Base-by-base conservation (phyloP, 2,113 vertebrate species). In the Theristicus caerulescens region DNA sequence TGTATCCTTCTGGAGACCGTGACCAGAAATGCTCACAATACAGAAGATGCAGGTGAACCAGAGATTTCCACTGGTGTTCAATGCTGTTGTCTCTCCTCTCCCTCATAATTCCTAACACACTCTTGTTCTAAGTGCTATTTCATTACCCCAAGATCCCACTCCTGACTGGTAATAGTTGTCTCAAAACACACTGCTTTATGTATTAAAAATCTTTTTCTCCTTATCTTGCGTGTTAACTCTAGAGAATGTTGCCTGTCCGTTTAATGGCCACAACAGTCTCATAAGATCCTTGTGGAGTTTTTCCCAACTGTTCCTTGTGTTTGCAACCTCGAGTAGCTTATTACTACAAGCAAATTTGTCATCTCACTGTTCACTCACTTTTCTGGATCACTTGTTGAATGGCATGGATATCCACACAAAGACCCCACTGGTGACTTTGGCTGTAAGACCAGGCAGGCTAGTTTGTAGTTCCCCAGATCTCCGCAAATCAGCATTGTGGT, bases 401-500 rank as follows among this genome's bases (percentile, higher is more conserved):
- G 40, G n/a, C 8, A 0, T 26, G 49, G 73, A 29, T 88, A 61
- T 82, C 40, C 55, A 36, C 36, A 16, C 10, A 12, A 32, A 55
- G 66, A 51, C 25, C 54, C 38, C 7, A 5, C 55, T 29, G 38
- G 25, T 7, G 13, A 15, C 49, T 58, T 10, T 22, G 71, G 11
- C 59, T 67, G 47, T 31, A 10, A 22, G 79, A 74, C 34, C 29
- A 11, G n/a, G 16, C 54, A 11, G 34, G 32, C 44, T 38, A 7
- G 29, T 29, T 21, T 36, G 36, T 51, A 17, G 65, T 26, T 87
- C 58, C 36, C n/a, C 36, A 11, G 42, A 6, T 87, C 31, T 78
- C 26, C 0, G 8, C 26, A 29, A 2, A 4, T 47, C 31, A 31
- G 40, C 1, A 1, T 4, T 29, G 21, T 5, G 3, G 21, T 40